These are phyloP conservation scores for Phoenoteleia sp. DNA, from an alignment of 2,888 invertebrate species.

Conservation along the genomic window DNA sequence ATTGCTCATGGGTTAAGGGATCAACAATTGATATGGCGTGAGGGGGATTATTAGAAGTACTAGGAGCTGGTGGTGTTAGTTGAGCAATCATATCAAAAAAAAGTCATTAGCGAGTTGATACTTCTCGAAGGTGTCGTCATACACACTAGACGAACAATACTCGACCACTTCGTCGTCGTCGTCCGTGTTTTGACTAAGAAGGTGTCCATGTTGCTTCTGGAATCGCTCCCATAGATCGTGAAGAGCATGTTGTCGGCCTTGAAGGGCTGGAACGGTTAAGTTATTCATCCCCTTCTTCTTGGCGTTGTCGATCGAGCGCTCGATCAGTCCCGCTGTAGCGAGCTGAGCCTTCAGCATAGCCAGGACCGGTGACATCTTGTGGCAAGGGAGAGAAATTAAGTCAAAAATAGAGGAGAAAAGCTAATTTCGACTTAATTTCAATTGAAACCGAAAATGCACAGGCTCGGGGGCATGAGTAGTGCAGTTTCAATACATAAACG, in stretches of 20 bases:
- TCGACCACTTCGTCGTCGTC: neutral
- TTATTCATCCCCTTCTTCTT: neutral
- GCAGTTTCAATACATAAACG: no score
- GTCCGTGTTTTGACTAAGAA: neutral
- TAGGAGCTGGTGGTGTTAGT: neutral
- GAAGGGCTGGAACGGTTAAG: neutral
- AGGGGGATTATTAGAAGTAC: no score
- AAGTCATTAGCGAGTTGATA: neutral
- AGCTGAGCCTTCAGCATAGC: no score
- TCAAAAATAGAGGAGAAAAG: no score
- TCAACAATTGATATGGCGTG: neutral
- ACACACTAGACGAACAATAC: neutral
- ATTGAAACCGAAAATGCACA: neutral
- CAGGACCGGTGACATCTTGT: no score
- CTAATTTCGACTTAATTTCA: neutral
- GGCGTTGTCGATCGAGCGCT: neutral
- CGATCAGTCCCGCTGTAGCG: conserved; percentile 2
- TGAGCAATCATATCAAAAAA: conserved; percentile 2
- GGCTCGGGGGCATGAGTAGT: no score
- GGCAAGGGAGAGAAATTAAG: no score
- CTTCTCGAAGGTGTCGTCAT: neutral
- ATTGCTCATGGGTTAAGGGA: neutral
- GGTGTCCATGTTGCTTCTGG: neutral
- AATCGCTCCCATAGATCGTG: neutral
- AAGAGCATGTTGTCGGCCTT: neutral